These are phyloP conservation scores for Drosophila nigricruria DNA, from an alignment of 2,888 invertebrate genomes.

Conservation along the genomic window DNA sequence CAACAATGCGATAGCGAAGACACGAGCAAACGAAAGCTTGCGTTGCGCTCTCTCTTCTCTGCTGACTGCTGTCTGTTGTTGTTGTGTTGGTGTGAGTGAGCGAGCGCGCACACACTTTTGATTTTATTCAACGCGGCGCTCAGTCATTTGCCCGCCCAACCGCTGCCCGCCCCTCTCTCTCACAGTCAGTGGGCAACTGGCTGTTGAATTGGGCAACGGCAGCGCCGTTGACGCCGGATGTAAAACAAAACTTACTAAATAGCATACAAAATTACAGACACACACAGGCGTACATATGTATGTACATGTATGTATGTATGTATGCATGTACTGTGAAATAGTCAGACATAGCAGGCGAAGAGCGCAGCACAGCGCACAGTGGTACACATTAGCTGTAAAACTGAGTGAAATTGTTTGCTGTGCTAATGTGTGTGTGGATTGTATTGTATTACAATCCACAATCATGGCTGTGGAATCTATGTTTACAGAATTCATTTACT, in stretches of 20 bases:
- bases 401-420: neutral
- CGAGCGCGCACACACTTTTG: constrained; percentile 66
- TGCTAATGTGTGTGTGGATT: neutral
- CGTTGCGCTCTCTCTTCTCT: constrained; percentile 59
- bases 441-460: neutral
- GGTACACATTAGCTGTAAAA: constrained; percentile 25
- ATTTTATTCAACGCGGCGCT: constrained; percentile 66
- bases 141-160: constrained; percentile 17
- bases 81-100: constrained; percentile 40
- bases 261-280: constrained; percentile 65
- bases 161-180: constrained; percentile 1
- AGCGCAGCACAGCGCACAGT: constrained; percentile 43
- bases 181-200: constrained; percentile 19
- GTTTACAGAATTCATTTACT: neutral
- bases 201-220: constrained; percentile 75
- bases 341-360: constrained; percentile 35
- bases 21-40: constrained; percentile 62
- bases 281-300: constrained; percentile 1
- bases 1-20: constrained; percentile 59
- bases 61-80: constrained; percentile 26
- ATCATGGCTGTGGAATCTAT: neutral
- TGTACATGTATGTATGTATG: neutral
- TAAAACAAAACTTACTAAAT: constrained; percentile 79
- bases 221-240: constrained; percentile 77
- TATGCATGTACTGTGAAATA: constrained; percentile 58